Evolutionary conservation across 2,113 vertebrate genomes (phyloP).

Genomic region (Strix aluco): DNA sequence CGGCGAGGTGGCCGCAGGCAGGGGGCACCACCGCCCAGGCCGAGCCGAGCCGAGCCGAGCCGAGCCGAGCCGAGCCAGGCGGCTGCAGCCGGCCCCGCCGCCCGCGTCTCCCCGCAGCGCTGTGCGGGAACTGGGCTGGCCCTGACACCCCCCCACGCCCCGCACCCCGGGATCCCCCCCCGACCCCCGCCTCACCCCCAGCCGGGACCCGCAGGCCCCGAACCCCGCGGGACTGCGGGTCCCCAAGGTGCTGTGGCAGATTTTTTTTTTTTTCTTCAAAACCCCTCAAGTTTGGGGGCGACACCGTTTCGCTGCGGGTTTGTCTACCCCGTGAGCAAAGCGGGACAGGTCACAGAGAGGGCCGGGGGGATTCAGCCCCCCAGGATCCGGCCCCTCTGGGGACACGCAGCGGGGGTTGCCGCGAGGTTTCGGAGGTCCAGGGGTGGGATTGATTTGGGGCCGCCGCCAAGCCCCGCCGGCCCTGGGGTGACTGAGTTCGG

Average conservation of each 20-base stretch:
- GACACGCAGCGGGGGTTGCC: accelerated
- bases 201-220: no score
- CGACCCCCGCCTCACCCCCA: neutral
- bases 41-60: no score
- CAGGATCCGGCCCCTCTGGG: neutral
- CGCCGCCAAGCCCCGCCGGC: neutral
- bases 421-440: accelerated
- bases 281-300: no score
- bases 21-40: neutral
- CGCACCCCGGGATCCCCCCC: neutral
- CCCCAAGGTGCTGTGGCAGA: neutral
- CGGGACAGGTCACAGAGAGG: neutral
- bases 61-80: neutral
- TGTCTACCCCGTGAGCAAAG: neutral
- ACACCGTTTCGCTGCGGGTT: neutral
- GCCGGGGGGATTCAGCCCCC: neutral
- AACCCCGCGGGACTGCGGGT: neutral
- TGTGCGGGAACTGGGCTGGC: neutral
- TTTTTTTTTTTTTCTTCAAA: neutral
- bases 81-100: neutral
- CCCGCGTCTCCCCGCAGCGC: neutral
- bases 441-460: neutral
- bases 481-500: accelerated
- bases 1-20: neutral
- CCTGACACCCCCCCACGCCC: neutral